phyloP scores from a whole-genome alignment of 2,888 invertebrate genomes.

The Liodrosophila aerea region DNA sequence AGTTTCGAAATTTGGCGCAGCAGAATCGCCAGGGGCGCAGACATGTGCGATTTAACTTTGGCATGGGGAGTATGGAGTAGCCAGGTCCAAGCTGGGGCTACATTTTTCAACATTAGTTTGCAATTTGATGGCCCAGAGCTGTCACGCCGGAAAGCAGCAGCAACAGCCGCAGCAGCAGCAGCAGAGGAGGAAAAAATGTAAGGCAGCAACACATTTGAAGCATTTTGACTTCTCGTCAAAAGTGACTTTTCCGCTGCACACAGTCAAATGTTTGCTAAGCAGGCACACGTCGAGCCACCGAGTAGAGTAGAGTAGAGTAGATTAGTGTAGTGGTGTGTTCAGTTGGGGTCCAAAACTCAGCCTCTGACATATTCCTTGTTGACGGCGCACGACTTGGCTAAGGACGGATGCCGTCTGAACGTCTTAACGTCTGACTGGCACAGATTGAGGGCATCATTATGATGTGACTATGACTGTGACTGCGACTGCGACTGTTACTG shows the following conservation, averaged over 20 bases:
- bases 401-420: constrained; percentile 48
- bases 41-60: constrained; percentile 48
- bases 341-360: constrained; percentile 34
- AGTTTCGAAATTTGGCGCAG: constrained; percentile 62
- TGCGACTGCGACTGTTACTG: not conserved
- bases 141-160: constrained; percentile 70
- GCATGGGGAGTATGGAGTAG: constrained; percentile 7
- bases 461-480: constrained; percentile 64
- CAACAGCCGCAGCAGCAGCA: not conserved
- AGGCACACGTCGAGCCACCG: constrained; percentile 72
- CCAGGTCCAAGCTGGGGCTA: constrained; percentile 39
- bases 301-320: constrained; percentile 9
- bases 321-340: no score
- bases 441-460: constrained; percentile 76
- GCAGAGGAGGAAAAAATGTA: constrained; percentile 21
- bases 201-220: constrained; percentile 63
- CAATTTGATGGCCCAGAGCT: constrained; percentile 78
- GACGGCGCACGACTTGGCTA: constrained; percentile 69
- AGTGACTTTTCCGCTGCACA: constrained; percentile 39
- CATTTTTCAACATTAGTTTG: constrained; percentile 75
- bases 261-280: constrained; percentile 67
- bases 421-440: constrained; percentile 40
- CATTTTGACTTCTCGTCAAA: constrained; percentile 72
- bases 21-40: constrained; percentile 59
- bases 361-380: constrained; percentile 78